phyloP scores from a whole-genome alignment of 1,140 invertebrate genomes.

The Vanessa tameamea region DNA sequence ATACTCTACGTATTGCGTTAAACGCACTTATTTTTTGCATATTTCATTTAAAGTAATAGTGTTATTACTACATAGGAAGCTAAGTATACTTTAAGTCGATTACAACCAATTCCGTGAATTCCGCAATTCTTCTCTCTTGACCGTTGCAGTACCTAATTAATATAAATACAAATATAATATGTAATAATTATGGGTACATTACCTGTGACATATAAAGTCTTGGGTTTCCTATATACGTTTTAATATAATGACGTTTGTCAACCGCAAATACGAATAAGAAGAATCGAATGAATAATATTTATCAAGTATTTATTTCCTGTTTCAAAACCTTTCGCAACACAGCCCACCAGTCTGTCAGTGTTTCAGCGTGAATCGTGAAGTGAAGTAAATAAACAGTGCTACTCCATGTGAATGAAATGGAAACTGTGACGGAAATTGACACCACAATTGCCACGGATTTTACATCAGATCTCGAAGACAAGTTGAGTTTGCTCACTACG shows the following conservation, averaged over 20 bases:
- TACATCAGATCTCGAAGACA: background rate
- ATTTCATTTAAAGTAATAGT: no score
- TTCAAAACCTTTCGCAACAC: slow-evolving; percentile 25
- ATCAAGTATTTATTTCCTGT: slow-evolving; percentile 55
- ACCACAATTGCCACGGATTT: slow-evolving; percentile 5
- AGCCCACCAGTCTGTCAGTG: slow-evolving; percentile 27
- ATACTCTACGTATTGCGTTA: no score
- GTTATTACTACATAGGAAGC: no score
- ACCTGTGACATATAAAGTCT: slow-evolving; percentile 20
- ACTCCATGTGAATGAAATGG: slow-evolving; percentile 31
- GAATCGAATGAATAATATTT: slow-evolving; percentile 54
- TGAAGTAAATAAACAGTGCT: slow-evolving; percentile 21
- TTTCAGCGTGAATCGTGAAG: slow-evolving; percentile 9
- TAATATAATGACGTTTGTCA: slow-evolving; percentile 49
- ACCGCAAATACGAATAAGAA: slow-evolving; percentile 55
- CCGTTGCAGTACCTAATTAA: background rate
- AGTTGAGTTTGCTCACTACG: background rate
- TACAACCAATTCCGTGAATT: no score
- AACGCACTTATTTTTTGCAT: no score
- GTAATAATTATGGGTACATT: background rate
- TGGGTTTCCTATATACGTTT: slow-evolving; percentile 32
- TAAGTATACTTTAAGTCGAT: no score
- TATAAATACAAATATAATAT: background rate
- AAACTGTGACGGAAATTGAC: slow-evolving; percentile 25
- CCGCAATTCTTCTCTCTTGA: no score